Conservation (phyloP, 2,113 vertebrate genomes). For the Lophura nycthemera region DNA sequence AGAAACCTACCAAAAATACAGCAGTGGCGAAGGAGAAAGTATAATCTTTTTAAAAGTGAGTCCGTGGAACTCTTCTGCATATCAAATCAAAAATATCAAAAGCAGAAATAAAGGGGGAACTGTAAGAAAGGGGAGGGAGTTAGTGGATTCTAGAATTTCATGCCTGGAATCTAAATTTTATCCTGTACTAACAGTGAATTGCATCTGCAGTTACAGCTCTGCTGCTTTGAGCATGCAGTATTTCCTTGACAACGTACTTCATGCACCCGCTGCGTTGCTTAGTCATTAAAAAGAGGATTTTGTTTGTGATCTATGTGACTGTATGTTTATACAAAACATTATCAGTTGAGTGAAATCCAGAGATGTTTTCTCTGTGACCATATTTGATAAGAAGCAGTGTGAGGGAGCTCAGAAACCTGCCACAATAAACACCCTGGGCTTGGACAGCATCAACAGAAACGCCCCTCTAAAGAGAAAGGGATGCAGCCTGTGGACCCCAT, state of each 20-base stretch:
- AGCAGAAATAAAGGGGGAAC: fast-evolving
- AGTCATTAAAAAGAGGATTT: background rate
- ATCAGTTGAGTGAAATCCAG: background rate
- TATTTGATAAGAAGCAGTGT: fast-evolving
- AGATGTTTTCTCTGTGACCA: background rate
- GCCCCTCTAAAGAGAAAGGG: background rate
- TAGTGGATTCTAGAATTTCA: background rate
- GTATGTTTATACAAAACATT: background rate
- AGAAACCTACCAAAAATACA: background rate
- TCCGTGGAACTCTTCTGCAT: background rate
- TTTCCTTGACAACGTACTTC: background rate
- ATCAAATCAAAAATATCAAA: background rate
- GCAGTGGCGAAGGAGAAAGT: background rate
- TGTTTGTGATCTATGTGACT: background rate
- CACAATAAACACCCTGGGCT: background rate
- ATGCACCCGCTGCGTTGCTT: background rate
- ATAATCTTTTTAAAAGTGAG: background rate
- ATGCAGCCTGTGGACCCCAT: background rate
- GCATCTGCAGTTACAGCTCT: background rate
- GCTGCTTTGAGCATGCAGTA: background rate
- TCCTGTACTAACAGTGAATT: background rate
- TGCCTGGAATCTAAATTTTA: background rate
- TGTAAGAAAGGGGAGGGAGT: background rate
- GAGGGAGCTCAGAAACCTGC: background rate
- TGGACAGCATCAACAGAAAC: background rate